Conservation (phyloP, 1,140 invertebrate genomes). For the Zaprionus lachaisei region DNA sequence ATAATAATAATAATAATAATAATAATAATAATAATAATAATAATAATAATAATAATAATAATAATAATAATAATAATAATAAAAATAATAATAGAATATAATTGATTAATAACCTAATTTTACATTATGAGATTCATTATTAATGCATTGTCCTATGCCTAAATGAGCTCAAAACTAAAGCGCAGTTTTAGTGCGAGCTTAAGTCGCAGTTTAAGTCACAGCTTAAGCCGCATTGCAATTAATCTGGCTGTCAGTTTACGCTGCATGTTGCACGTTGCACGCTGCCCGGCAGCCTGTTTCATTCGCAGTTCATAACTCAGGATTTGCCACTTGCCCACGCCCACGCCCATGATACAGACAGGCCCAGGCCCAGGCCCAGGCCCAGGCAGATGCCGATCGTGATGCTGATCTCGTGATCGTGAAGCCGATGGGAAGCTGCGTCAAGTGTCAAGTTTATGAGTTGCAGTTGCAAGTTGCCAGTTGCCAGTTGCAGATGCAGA, state of each 20-base stretch:
- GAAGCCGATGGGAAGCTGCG: not conserved
- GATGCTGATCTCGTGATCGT: constrained; percentile 1
- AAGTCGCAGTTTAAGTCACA: constrained; percentile 24
- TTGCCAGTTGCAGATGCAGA: constrained; percentile 24
- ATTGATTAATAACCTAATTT: too few species aligned
- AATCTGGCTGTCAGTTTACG: constrained; percentile 16
- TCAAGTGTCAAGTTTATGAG: constrained; percentile 48
- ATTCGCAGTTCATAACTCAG: constrained; percentile 42
- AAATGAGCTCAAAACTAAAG: not conserved
- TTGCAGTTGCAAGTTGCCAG: constrained; percentile 16
- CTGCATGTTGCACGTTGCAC: constrained; percentile 3
- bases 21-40: too few species aligned
- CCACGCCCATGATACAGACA: not conserved
- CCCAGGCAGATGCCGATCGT: constrained; percentile 6
- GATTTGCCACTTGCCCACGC: constrained; percentile 34
- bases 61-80: too few species aligned
- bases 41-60: too few species aligned
- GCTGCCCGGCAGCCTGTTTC: constrained; percentile 1
- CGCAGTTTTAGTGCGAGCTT: constrained; percentile 1
- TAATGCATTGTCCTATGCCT: too few species aligned
- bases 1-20: too few species aligned
- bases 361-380: not conserved
- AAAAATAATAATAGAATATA: too few species aligned
- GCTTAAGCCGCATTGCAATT: constrained; percentile 27
- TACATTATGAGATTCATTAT: too few species aligned